A percentile compares a stretch with the other conserved stretches of the same genome.
Conservation (phyloP, 2,113 vertebrate species). For the Rhagologus leucostigma region DNA sequence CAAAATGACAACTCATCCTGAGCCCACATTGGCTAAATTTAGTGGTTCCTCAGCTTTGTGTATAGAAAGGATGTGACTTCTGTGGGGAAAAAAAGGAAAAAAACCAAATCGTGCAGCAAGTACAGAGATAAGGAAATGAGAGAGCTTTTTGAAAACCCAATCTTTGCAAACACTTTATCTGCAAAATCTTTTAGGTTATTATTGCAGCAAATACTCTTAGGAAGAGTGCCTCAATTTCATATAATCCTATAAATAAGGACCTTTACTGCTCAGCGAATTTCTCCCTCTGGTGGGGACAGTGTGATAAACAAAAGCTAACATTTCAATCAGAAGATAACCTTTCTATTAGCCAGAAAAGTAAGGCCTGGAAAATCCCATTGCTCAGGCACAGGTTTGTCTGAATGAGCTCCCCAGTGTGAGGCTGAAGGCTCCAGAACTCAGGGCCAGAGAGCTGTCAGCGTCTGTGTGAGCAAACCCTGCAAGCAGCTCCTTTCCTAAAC, state of each 20-base stretch:
- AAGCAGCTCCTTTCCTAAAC: not conserved
- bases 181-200: not conserved
- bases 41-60: not conserved
- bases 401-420: not conserved
- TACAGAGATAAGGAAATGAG: not conserved
- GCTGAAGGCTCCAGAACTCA: accelerated
- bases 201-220: not conserved
- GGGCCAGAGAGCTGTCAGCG: not conserved
- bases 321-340: not conserved
- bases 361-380: not conserved
- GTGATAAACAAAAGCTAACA: not conserved
- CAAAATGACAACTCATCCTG: not conserved
- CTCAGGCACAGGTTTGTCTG: not conserved
- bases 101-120: not conserved
- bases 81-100: not conserved
- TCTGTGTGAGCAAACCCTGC: not conserved
- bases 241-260: not conserved
- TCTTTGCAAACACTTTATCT: not conserved
- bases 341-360: not conserved
- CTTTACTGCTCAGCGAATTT: not conserved
- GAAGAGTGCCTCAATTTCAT: not conserved
- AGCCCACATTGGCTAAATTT: not conserved
- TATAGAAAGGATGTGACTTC: not conserved
- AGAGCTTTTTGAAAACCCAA: not conserved
- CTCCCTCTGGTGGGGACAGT: slow-evolving; percentile 22